These are phyloP conservation scores for Oxycera nigricornis DNA, from an alignment of 2,888 invertebrate species.

Conservation along the genomic window DNA sequence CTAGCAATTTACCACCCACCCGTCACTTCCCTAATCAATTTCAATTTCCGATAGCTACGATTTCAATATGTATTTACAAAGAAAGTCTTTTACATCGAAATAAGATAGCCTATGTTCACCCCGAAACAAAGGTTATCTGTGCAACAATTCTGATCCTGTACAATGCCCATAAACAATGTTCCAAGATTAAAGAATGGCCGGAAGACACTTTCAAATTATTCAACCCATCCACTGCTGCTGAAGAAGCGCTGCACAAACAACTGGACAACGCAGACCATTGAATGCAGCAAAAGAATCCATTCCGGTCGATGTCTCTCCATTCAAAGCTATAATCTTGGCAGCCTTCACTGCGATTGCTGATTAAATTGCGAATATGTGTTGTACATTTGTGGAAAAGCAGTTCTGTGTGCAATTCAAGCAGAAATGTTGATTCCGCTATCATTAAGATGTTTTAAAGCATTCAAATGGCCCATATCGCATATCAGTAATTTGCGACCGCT, in stretches of 20 bases:
- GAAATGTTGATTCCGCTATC: no score
- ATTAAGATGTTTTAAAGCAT: no score
- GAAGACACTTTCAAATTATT: conserved; percentile 3
- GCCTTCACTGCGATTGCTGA: background rate
- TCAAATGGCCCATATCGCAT: no score
- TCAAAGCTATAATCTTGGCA: background rate
- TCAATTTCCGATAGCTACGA: background rate
- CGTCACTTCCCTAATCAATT: no score
- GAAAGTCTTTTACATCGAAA: background rate
- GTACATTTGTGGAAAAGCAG: no score
- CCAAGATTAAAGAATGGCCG: background rate
- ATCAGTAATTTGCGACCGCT: no score
- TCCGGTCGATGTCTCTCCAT: background rate
- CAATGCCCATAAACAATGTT: background rate
- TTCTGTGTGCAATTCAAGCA: no score
- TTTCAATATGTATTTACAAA: background rate
- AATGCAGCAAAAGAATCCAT: background rate
- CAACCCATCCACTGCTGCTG: background rate
- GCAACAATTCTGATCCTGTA: background rate
- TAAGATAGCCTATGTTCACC: background rate
- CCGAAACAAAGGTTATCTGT: conserved; percentile 1
- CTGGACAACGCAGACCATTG: background rate
- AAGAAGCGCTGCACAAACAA: background rate
- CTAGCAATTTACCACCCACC: background rate
- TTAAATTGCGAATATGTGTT: background rate